phyloP scores from a whole-genome alignment of 2,888 invertebrate genomes.

The Limnephilus marmoratus region DNA sequence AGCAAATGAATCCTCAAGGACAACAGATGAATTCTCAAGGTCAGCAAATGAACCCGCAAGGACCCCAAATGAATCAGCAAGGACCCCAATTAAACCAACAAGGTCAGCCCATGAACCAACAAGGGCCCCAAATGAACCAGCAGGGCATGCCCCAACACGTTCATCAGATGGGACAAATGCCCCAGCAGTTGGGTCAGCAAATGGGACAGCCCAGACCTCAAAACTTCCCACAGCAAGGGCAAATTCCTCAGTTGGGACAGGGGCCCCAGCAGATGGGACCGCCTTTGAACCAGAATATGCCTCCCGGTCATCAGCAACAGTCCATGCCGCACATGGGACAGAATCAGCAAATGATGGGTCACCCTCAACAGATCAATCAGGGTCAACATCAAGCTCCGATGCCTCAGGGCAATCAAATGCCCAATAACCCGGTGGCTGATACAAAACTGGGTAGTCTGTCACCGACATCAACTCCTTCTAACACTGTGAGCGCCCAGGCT shows the following conservation, averaged over 20 bases:
- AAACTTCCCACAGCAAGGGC: constrained; percentile 69
- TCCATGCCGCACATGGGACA: constrained; percentile 60
- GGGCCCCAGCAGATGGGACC: constrained; percentile 67
- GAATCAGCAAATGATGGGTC: constrained; percentile 57
- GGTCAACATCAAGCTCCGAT: constrained; percentile 61
- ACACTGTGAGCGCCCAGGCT: constrained; percentile 67
- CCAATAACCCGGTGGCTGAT: constrained; percentile 44
- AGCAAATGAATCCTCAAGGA: constrained; percentile 68
- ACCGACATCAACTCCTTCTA: constrained; percentile 67
- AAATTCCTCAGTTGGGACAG: constrained; percentile 68
- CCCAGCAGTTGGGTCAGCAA: constrained; percentile 69
- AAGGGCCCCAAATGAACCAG: constrained; percentile 67
- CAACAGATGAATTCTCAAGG: constrained; percentile 68
- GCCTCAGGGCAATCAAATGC: constrained; percentile 66
- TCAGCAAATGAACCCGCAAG: constrained; percentile 67
- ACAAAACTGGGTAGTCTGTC: constrained; percentile 59
- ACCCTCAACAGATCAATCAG: constrained; percentile 52
- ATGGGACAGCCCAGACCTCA: constrained; percentile 68
- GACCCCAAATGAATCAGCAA: constrained; percentile 68
- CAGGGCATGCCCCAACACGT: constrained; percentile 67
- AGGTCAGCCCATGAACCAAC: constrained; percentile 67
- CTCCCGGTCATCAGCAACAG: constrained; percentile 56
- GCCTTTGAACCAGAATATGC: constrained; percentile 62
- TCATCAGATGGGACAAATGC: constrained; percentile 66
- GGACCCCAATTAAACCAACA: constrained; percentile 68